These are phyloP conservation scores for Trichopria drosophilae DNA, from an alignment of 2,888 invertebrate species.

Conservation along the genomic window DNA sequence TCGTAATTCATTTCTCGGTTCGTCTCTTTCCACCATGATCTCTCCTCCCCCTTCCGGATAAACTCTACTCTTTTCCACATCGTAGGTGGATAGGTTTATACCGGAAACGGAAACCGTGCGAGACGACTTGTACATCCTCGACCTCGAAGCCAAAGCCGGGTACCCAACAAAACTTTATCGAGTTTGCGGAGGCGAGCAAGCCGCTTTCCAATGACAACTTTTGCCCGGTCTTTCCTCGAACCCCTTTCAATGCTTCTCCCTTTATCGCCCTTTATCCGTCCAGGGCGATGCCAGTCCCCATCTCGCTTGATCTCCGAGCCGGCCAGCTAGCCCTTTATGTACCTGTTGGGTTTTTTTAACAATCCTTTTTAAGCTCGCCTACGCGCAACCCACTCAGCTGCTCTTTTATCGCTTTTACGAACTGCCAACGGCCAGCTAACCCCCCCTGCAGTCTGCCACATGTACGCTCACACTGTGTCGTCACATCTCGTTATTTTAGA, in stretches of 20 bases:
- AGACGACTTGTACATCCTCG: conserved; percentile 39
- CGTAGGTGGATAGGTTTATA: no score
- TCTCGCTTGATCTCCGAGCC: conserved; percentile 28
- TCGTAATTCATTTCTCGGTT: conserved; percentile 8
- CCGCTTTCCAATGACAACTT: conserved; percentile 52
- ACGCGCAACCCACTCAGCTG: background rate
- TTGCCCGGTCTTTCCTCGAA: conserved; percentile 36
- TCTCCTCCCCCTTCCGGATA: background rate
- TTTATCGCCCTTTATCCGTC: conserved; percentile 44
- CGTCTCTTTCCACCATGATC: background rate
- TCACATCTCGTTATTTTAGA: no score
- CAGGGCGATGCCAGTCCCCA: conserved; percentile 35
- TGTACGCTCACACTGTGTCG: no score
- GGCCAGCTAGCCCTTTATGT: conserved; percentile 18
- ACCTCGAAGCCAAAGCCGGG: conserved; percentile 34
- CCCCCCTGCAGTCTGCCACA: no score
- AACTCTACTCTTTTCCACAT: no score
- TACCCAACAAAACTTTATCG: conserved; percentile 53
- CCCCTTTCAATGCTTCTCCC: conserved; percentile 32
- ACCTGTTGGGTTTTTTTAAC: no score
- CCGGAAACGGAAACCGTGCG: conserved; percentile 48
- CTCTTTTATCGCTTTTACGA: no score
- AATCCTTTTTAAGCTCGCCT: conserved; percentile 21
- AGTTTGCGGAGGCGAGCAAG: conserved; percentile 53
- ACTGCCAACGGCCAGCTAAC: no score